Evolutionary conservation across 1,140 invertebrate species (phyloP), one percentile per base, ranked within the genome.

Genomic region (Neuroterus valhalla): DNA sequence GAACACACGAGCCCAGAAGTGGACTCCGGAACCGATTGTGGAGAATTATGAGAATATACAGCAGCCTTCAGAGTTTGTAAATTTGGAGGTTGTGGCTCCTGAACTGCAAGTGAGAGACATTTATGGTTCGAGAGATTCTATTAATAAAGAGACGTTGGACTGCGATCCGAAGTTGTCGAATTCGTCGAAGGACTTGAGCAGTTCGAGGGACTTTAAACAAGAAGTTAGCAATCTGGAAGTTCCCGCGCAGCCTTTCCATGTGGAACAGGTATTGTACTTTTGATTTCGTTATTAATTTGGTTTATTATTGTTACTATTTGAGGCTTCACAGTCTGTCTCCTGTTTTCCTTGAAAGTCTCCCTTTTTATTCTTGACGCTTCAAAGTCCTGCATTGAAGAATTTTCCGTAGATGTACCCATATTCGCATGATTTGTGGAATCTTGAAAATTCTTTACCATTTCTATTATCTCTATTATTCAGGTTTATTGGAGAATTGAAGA

Each of bases 11-110:
- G 5, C 71, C 0, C 82, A 85, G 31, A 81, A 85, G 48, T 86
- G 82, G 85, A 71, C 55, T 43, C 38, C 76, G 1, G 82, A 89
- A 15, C 77, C 85, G 31, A 87, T 83, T 19, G 85, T 89, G 0
- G 88, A 90, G 42, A 90, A 88, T 45, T 87, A 87, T 42, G 89
- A 90, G 50, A 89, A 87, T 38, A 88, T 89, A 42, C 87, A 88
- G 26, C 86, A 87, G 55, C 69, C 85, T 5, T 52, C 73, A 0
- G 88, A 90, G 23, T 89, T 90, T 48, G 80, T 88, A 3, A 90
- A 90, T 78, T 71, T 85, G 3, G 89, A 90, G 62, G 87, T 89
- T 10, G 86, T 89, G 0, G 68, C 84, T 0, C 83, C 84, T 1
- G 83, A 86, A 2, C 21, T 82, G 4, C 85, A 88, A 43, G 77